Percentiles rank a stretch among this genome's conserved stretches.
phyloP scores from a whole-genome alignment of 2,797 vertebrate genomes.

The Sebastolobus altivelis region DNA sequence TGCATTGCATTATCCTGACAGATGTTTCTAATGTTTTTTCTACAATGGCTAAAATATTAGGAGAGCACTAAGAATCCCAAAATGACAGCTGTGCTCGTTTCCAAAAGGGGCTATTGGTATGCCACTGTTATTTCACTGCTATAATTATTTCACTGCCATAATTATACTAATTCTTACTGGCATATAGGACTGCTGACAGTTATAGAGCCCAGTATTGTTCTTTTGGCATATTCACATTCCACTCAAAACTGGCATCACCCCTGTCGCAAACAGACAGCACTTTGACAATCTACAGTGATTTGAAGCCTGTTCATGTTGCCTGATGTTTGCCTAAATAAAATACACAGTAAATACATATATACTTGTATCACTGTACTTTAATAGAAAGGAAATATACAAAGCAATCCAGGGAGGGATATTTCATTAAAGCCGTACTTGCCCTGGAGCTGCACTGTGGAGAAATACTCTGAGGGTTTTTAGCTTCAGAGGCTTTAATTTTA shows the following conservation, averaged over 20 bases:
- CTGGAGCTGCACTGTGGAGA: conserved; percentile 26
- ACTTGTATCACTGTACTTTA: neutral
- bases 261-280: neutral
- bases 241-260: neutral
- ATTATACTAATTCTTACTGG: conserved; percentile 3
- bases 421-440: neutral
- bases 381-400: neutral
- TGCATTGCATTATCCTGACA: neutral
- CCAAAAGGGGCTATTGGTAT: neutral
- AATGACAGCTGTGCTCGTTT: conserved; percentile 6
- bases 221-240: neutral
- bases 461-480: conserved; percentile 19
- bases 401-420: conserved; percentile 6
- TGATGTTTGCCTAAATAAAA: neutral
- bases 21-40: neutral
- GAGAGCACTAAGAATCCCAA: neutral
- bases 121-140: conserved; percentile 7
- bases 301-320: neutral
- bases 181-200: conserved; percentile 3
- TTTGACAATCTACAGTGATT: neutral
- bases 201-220: neutral
- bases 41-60: neutral
- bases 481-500: conserved; percentile 47
- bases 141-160: conserved; percentile 13
- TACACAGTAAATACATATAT: neutral